phyloP scores from a whole-genome alignment of 2,888 invertebrate genomes.

The Lasioglossum lativentre region DNA sequence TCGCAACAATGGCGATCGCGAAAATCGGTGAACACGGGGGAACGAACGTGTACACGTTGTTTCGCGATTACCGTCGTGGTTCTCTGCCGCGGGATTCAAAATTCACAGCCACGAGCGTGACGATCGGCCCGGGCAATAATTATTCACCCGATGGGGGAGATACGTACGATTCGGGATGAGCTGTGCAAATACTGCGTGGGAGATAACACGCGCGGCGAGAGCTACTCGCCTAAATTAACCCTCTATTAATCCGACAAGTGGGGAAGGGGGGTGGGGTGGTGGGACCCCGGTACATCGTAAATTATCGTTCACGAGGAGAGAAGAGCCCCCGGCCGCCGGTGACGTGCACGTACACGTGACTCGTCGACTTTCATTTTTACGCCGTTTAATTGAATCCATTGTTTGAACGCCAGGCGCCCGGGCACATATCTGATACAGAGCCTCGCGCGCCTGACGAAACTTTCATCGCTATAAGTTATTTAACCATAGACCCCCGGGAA shows the following conservation, averaged over 20 bases:
- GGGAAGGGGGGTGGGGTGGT: slow-evolving; percentile 35
- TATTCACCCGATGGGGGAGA: slow-evolving; percentile 76
- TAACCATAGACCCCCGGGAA: slow-evolving; percentile 14
- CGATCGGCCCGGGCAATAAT: slow-evolving; percentile 75
- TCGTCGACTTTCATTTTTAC: slow-evolving; percentile 67
- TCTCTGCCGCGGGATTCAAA: slow-evolving; percentile 61
- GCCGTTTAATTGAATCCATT: slow-evolving; percentile 69
- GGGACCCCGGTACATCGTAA: slow-evolving; percentile 70
- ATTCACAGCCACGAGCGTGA: slow-evolving; percentile 77
- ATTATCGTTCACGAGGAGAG: slow-evolving; percentile 71
- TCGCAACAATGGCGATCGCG: background rate
- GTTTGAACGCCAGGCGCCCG: slow-evolving; percentile 48
- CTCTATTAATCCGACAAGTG: slow-evolving; percentile 80
- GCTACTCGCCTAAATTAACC: slow-evolving; percentile 80
- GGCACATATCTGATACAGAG: slow-evolving; percentile 51
- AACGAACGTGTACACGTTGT: slow-evolving; percentile 24
- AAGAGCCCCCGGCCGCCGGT: slow-evolving; percentile 36
- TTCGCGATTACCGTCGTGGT: slow-evolving; percentile 47
- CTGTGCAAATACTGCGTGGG: slow-evolving; percentile 82
- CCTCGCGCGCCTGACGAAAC: slow-evolving; percentile 9
- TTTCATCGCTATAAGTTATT: slow-evolving; percentile 56
- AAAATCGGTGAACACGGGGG: background rate
- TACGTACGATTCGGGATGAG: slow-evolving; percentile 77
- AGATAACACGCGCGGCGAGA: slow-evolving; percentile 79
- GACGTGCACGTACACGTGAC: slow-evolving; percentile 58